Percentiles rank a stretch among this genome's conserved stretches.
Conservation (phyloP, 2,797 vertebrate species). For the Cynopterus sphinx region DNA sequence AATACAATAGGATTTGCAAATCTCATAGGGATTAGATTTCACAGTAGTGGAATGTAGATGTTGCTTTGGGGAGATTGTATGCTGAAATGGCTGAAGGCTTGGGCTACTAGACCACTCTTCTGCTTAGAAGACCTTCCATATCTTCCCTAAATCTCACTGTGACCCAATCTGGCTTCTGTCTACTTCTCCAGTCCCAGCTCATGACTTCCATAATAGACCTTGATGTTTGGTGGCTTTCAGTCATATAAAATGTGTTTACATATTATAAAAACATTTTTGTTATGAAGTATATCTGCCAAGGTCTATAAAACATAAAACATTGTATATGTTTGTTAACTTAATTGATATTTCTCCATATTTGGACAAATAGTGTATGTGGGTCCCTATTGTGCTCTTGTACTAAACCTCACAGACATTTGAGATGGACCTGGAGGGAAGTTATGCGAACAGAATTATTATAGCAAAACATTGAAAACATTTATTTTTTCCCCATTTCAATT, state of each 20-base stretch:
- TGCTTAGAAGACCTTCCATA: neutral
- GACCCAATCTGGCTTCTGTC: neutral
- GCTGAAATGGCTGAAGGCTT: neutral
- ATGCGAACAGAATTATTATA: neutral
- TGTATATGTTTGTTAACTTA: neutral
- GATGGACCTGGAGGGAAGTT: neutral
- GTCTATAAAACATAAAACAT: neutral
- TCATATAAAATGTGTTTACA: neutral
- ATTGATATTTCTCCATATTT: conserved; percentile 1
- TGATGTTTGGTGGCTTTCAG: neutral
- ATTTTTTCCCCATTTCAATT: neutral
- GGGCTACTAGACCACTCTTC: neutral
- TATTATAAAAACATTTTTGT: neutral
- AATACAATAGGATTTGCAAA: neutral
- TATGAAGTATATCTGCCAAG: conserved; percentile 3
- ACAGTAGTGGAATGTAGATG: neutral
- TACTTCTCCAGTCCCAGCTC: neutral
- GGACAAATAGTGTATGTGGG: neutral
- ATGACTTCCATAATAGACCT: neutral
- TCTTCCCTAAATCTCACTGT: neutral
- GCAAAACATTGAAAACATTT: neutral
- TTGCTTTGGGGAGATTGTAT: neutral
- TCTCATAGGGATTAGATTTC: neutral
- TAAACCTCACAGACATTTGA: neutral
- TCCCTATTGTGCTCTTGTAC: neutral